These are phyloP conservation scores for Odontocerum albicorne DNA, from an alignment of 2,888 invertebrate species.

Conservation along the genomic window DNA sequence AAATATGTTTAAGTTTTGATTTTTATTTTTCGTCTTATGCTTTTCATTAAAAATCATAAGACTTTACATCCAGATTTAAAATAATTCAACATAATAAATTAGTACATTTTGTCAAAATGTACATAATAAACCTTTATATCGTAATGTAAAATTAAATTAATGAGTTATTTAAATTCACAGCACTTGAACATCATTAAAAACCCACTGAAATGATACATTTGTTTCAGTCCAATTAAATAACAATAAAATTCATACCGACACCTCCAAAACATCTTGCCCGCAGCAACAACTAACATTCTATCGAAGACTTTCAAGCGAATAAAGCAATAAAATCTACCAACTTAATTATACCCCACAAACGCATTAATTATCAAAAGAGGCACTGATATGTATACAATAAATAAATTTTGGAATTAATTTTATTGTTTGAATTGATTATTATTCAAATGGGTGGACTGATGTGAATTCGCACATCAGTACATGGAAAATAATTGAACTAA, in stretches of 20 bases:
- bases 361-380: slow-evolving; percentile 4
- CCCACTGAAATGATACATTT: slow-evolving; percentile 4
- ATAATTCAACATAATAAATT: too few species aligned
- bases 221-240: slow-evolving; percentile 20
- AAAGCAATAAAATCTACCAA: not conserved
- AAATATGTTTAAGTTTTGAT: too few species aligned
- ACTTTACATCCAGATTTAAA: too few species aligned
- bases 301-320: slow-evolving; percentile 8
- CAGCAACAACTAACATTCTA: slow-evolving; percentile 2
- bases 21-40: too few species aligned
- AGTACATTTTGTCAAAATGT: too few species aligned
- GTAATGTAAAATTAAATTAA: too few species aligned
- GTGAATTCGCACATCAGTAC: too few species aligned
- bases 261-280: slow-evolving; percentile 5
- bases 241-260: slow-evolving; percentile 20
- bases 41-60: too few species aligned
- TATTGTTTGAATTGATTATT: not conserved
- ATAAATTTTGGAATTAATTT: not conserved
- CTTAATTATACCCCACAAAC: slow-evolving; percentile 4
- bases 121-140: too few species aligned
- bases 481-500: too few species aligned
- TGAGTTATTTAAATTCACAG: too few species aligned
- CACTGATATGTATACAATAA: not conserved
- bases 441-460: too few species aligned
- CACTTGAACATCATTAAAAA: not conserved